These are phyloP conservation scores for Chaetogeoica ovagalla DNA, from an alignment of 2,888 invertebrate species.

Conservation along the genomic window DNA sequence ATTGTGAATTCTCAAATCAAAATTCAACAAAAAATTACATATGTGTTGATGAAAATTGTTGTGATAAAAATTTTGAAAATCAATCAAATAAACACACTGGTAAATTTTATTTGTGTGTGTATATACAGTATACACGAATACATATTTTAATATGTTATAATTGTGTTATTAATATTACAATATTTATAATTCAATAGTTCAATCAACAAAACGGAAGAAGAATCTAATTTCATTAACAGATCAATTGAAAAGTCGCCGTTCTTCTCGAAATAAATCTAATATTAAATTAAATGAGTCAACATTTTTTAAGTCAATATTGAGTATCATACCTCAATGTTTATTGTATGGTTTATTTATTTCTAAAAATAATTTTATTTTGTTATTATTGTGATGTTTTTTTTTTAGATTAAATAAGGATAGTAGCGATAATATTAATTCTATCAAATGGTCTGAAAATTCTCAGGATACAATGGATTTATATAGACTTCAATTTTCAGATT, in stretches of 20 bases:
- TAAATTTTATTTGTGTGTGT: not conserved
- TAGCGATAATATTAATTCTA: conserved; percentile 57
- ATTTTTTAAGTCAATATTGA: conserved; percentile 64
- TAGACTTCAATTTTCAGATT: conserved; percentile 64
- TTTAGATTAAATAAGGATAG: conserved; percentile 52
- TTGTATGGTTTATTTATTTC: conserved; percentile 59
- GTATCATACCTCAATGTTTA: conserved; percentile 68
- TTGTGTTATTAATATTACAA: not conserved
- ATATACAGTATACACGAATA: too few relatives aligned
- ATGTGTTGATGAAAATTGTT: conserved; percentile 12
- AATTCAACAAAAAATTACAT: not conserved
- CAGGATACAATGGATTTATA: conserved; percentile 68
- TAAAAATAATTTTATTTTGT: not conserved
- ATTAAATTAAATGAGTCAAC: conserved; percentile 62
- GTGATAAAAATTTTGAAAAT: conserved; percentile 24
- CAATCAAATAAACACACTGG: conserved; percentile 22
- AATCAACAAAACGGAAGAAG: conserved; percentile 66
- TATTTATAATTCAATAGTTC: conserved; percentile 8
- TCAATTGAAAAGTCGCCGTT: conserved; percentile 73
- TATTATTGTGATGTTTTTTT: not conserved
- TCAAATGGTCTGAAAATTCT: conserved; percentile 64
- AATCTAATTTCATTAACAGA: conserved; percentile 65
- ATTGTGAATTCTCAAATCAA: not conserved
- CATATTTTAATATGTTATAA: not conserved
- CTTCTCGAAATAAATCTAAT: conserved; percentile 61